Conservation (phyloP, 2,797 vertebrate species). For the Galago senegalensis region DNA sequence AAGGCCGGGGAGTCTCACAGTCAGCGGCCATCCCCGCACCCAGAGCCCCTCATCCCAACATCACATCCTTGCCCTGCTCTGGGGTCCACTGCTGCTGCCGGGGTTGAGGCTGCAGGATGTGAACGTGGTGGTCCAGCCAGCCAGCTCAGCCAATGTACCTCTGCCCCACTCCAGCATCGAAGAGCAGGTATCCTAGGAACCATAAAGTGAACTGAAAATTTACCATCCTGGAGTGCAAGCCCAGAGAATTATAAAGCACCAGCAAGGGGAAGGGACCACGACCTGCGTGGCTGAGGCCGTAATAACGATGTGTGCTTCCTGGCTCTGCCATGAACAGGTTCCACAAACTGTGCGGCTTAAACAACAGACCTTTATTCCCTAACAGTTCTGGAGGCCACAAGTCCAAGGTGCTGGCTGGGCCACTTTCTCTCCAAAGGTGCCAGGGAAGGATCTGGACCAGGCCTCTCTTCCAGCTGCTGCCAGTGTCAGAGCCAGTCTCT, state of each 20-base stretch:
- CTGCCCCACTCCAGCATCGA: rapidly evolving
- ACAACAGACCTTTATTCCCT: rapidly evolving
- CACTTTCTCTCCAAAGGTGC: rapidly evolving
- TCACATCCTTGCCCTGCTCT: not conserved
- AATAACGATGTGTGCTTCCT: not conserved
- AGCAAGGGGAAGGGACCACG: not conserved
- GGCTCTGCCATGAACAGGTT: not conserved
- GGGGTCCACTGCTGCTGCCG: not conserved
- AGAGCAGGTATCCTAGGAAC: no score
- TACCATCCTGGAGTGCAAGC: not conserved
- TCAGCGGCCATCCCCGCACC: not conserved
- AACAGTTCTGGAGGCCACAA: not conserved
- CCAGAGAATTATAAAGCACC: not conserved
- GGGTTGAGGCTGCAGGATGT: no score
- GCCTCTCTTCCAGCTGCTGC: not conserved
- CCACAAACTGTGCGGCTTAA: not conserved
- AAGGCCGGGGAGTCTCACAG: no score
- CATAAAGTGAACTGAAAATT: not conserved
- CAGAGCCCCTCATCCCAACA: not conserved
- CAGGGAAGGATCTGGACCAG: not conserved
- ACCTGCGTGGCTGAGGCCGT: rapidly evolving
- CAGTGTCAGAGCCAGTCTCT: not conserved
- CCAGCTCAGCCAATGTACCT: no score
- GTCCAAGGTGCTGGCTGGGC: no score
- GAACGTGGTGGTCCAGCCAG: not conserved